Conservation (phyloP, 2,113 vertebrate genomes). For the Perca flavescens region DNA sequence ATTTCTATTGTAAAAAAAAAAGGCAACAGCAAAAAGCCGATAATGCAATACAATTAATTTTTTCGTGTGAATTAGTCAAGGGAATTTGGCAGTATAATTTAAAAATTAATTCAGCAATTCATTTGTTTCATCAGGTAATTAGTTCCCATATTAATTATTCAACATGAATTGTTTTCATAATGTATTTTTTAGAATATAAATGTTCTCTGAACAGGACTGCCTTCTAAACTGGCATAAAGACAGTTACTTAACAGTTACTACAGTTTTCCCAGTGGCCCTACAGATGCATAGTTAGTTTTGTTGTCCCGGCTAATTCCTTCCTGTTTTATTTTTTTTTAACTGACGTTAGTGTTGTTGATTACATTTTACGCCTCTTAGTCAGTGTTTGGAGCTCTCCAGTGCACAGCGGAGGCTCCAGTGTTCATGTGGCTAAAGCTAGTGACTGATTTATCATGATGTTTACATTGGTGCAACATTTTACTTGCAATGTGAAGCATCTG, state of each 20-base stretch:
- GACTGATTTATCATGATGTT: background rate
- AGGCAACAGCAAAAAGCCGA: background rate
- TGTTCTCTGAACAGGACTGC: background rate
- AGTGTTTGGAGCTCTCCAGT: background rate
- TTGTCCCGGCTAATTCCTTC: background rate
- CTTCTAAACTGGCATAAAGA: background rate
- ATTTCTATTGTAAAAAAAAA: background rate
- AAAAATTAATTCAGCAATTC: background rate
- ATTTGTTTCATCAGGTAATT: background rate
- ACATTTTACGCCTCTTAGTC: background rate
- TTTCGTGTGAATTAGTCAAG: conserved; percentile 1
- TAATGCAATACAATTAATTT: background rate
- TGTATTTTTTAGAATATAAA: background rate
- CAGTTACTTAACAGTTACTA: background rate
- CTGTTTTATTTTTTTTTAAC: background rate
- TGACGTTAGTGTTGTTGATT: background rate
- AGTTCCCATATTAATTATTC: background rate
- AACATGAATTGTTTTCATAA: background rate
- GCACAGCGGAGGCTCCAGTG: background rate
- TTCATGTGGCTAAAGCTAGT: background rate
- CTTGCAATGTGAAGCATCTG: background rate
- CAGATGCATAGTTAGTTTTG: background rate
- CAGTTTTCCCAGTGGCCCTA: background rate
- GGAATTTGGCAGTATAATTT: background rate
- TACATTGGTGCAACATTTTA: background rate